Evolutionary conservation across 2,888 invertebrate species (phyloP).

Genomic region (Tetropium fuscum): DNA sequence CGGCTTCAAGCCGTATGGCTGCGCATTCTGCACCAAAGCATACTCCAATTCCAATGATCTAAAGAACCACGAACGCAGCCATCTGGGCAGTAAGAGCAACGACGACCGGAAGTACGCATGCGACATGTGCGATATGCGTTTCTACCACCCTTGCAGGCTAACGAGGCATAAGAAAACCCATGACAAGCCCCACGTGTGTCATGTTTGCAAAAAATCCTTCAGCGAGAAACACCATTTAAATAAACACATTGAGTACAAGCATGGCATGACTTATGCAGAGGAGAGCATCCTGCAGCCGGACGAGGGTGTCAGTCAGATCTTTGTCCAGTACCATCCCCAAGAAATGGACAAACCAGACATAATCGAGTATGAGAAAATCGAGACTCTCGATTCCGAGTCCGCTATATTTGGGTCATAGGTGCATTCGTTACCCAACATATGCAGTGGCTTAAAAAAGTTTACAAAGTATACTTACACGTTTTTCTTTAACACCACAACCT

Average conservation of each 20-base stretch:
- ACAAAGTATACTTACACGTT: no score
- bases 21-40: conserved; percentile 56
- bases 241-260: conserved; percentile 54
- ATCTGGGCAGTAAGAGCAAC: conserved; percentile 45
- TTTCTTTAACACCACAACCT: no score
- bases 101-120: conserved; percentile 58
- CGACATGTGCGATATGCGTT: conserved; percentile 55
- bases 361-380: conserved; percentile 1
- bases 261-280: conserved; percentile 30
- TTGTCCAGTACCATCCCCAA: conserved; percentile 16
- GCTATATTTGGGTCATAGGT: no score
- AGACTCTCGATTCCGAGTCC: background rate
- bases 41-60: conserved; percentile 60
- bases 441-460: no score
- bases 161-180: conserved; percentile 67
- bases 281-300: conserved; percentile 20
- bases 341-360: background rate
- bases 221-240: conserved; percentile 48
- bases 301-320: conserved; percentile 22
- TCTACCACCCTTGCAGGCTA: conserved; percentile 64
- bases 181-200: conserved; percentile 54
- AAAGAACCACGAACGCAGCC: conserved; percentile 57
- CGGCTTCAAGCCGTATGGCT: conserved; percentile 59
- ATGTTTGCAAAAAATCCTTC: conserved; percentile 54
- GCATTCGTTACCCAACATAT: no score